Evolutionary conservation across 2,888 invertebrate species (phyloP), one percentile per base, ranked within the genome.

Genomic region (Epsilonema sp.): DNA sequence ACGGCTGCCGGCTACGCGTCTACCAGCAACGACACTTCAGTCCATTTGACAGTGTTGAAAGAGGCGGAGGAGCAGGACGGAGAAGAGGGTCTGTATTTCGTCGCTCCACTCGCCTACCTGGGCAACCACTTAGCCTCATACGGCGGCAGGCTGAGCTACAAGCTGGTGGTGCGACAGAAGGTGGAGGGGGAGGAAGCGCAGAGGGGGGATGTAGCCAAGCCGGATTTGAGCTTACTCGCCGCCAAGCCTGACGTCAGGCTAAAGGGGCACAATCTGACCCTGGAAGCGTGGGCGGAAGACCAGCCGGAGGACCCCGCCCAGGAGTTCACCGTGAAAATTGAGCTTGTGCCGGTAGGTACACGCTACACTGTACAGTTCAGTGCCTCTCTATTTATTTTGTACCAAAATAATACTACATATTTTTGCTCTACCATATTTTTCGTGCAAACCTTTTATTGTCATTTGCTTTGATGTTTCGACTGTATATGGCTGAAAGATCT

Each of bases 341-440:
- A 76, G 51, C 67, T 94, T 23, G 71, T 79, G 0, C 89, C 89
- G 62, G 64, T 67, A n/a, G n/a, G n/a, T n/a, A n/a, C n/a, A n/a
- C n/a, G n/a, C n/a, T n/a, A 52, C 49, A 43, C 2, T 36, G 16
- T 22, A 20, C 26, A 21, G 53, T 40, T 8, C 5, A 26, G 31
- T 8, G 36, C 44, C 26, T 42, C 37, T 16, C 25, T 44, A 13
- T n/a, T 44, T 26, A 19, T 37, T 38, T 26, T n/a, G n/a, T n/a
- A n/a, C n/a, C n/a, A n/a, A n/a, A n/a, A n/a, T n/a, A n/a, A n/a
- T n/a, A n/a, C n/a, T n/a, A n/a, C n/a, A n/a, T n/a, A n/a, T n/a
- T n/a, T n/a, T n/a, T n/a, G n/a, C n/a, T n/a, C n/a, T n/a, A n/a
- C n/a, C n/a, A n/a, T n/a, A n/a, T n/a, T n/a, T n/a, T n/a, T n/a